These are phyloP conservation scores for Cottus gobio DNA, from an alignment of 2,113 vertebrate genomes.

Conservation along the genomic window DNA sequence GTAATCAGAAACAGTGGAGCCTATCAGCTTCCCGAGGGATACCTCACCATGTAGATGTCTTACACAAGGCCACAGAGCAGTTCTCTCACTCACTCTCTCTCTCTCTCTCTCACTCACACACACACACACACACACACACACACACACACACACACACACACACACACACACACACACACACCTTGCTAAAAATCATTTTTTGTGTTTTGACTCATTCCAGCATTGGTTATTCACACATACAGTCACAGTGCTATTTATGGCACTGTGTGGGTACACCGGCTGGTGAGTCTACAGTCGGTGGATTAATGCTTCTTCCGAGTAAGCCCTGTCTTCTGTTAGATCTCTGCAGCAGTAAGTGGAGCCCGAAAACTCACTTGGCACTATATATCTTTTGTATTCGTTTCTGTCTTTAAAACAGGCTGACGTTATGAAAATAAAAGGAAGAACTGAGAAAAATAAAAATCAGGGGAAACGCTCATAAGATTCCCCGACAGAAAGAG, in stretches of 20 bases:
- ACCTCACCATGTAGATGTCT: constrained; percentile 27
- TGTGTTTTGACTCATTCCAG: neutral
- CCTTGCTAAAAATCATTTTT: neutral
- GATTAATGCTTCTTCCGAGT: constrained; percentile 16
- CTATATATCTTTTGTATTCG: neutral
- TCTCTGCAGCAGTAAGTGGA: constrained; percentile 6
- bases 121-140: constrained; percentile 9
- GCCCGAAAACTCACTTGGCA: neutral
- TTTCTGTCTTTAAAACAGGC: constrained; percentile 1
- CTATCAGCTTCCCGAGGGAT: constrained; percentile 31
- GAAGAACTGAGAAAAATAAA: neutral
- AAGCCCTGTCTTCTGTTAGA: constrained; percentile 14
- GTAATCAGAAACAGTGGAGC: constrained; percentile 43
- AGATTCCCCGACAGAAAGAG: constrained; percentile 28
- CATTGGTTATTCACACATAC: neutral
- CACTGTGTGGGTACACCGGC: neutral
- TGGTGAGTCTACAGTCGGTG: constrained; percentile 10
- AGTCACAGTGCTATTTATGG: neutral
- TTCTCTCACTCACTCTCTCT: constrained; percentile 13
- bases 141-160: constrained; percentile 12
- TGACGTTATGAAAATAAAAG: constrained; percentile 7
- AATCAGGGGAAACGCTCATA: constrained; percentile 22
- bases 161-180: neutral
- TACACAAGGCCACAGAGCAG: constrained; percentile 29
- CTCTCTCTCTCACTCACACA: neutral